phyloP scores from a whole-genome alignment of 2,113 vertebrate species.

The Alectura lathami region DNA sequence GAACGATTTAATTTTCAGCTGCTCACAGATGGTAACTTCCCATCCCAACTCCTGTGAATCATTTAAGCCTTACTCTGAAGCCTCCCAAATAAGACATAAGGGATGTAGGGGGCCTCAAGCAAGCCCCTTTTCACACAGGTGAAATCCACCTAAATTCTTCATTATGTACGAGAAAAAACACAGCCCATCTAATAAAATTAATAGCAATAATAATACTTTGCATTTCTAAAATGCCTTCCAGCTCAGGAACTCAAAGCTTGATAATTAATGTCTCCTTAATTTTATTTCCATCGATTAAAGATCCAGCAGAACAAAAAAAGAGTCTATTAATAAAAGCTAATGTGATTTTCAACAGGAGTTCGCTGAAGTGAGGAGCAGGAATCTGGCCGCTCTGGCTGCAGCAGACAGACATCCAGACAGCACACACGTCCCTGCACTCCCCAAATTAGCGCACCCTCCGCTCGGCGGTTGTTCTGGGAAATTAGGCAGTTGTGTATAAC shows the following conservation, averaged over 20 bases:
- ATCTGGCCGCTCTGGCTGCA: not conserved
- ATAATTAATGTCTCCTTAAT: slow-evolving; percentile 69
- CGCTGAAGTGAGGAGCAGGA: not conserved
- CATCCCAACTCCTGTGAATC: not conserved
- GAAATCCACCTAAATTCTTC: slow-evolving; percentile 53
- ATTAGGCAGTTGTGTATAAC: slow-evolving; percentile 70
- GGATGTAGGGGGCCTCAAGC: not conserved
- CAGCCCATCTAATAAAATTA: slow-evolving; percentile 54
- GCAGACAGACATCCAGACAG: slow-evolving; percentile 51
- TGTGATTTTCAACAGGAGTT: slow-evolving; percentile 58
- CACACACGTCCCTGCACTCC: slow-evolving; percentile 62
- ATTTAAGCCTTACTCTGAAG: not conserved
- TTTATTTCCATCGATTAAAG: slow-evolving; percentile 70
- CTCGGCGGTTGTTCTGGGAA: slow-evolving; percentile 66
- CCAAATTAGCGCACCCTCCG: slow-evolving; percentile 57
- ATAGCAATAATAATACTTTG: slow-evolving; percentile 63
- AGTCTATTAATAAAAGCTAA: slow-evolving; percentile 67
- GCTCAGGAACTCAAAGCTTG: slow-evolving; percentile 50
- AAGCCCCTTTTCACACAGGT: slow-evolving; percentile 1
- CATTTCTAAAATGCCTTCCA: slow-evolving; percentile 69
- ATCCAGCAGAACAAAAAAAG: slow-evolving; percentile 41
- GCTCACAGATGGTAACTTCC: slow-evolving; percentile 14
- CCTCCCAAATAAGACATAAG: slow-evolving; percentile 5
- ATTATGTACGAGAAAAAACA: not conserved
- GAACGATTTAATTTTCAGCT: not conserved